Percentiles rank a stretch among this genome's conserved stretches.
Evolutionary conservation across 2,888 invertebrate species (phyloP).

Genomic region (Drosophila imparisetae): DNA sequence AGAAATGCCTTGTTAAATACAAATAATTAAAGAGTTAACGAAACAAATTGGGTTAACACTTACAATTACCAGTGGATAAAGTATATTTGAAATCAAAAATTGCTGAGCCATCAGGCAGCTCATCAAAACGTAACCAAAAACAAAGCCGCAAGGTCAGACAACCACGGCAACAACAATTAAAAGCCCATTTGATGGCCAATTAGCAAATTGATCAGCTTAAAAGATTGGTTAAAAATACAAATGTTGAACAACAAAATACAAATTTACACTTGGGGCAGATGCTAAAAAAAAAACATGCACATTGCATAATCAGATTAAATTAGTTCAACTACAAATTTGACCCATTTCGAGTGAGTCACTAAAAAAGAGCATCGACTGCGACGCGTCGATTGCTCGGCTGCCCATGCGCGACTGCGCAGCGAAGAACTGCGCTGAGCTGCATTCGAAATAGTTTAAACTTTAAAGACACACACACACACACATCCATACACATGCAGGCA

Average conservation of each 20-base stretch:
- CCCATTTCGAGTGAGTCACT: constrained; percentile 64
- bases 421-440: constrained; percentile 40
- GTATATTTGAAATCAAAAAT: constrained; percentile 7
- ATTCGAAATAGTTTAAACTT: constrained; percentile 61
- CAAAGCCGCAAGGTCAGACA: constrained; percentile 54
- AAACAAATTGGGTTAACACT: constrained; percentile 1
- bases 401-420: constrained; percentile 63
- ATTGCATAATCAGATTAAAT: constrained; percentile 67
- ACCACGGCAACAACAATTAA: constrained; percentile 51
- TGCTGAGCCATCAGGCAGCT: neutral
- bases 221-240: constrained; percentile 11
- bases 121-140: constrained; percentile 20
- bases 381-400: constrained; percentile 50
- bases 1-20: neutral
- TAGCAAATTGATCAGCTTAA: constrained; percentile 36
- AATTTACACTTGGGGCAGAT: constrained; percentile 18
- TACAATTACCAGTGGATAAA: constrained; percentile 4
- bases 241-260: constrained; percentile 11
- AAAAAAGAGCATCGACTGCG: constrained; percentile 10
- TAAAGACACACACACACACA: constrained; percentile 9
- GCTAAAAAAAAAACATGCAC: constrained; percentile 28
- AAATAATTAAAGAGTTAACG: neutral
- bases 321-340: constrained; percentile 61
- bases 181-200: constrained; percentile 63
- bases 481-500: constrained; percentile 29